Base-by-base conservation (phyloP, 2,113 vertebrate species). In the Eurypyga helias region DNA sequence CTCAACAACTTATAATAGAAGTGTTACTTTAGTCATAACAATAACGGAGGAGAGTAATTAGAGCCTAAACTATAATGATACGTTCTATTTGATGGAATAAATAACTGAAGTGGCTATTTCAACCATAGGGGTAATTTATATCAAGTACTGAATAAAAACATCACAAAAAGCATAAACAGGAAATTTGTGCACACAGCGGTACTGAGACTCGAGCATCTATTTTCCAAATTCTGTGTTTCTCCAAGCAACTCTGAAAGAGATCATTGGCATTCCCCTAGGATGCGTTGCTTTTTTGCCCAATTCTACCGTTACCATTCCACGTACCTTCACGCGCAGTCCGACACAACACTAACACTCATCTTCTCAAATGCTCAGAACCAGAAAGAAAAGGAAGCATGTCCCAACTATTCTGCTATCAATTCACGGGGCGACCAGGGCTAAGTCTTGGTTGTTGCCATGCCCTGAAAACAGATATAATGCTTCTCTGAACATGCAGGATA, bases 351-450 rank as follows among this genome's bases (percentile, higher is more conserved):
- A 83, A 75, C 33, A 28, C 5, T 19, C n/a, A 49, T 7, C 33
- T 67, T 78, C 64, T 61, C 54, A 36, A 58, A 38, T 28, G 34
- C 38, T 34, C 34, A 64, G 23, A 94, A 85, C 54, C 29, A 5
- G 26, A 51, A 77, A 65, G 23, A 80, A 66, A 26, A 31, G 20
- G 43, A 84, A 38, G 34, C 7, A 29, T 3, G 34, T 18, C 31
- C 10, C 57, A 78, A 2, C 26, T 61, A 2, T 29, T 61, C 36
- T 4, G 5, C 10, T 45, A 41, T 5, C 0, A 0, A 70, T 65
- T 73, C 1, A 6, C 3, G 3, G 24, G 9, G 18, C 41, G 8
- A 76, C 24, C 17, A 76, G 1, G 2, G 7, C 38, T 33, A 87
- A 61, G 29, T 41, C 17, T 13, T 36, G 13, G 26, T 13, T 78